Base-by-base conservation (phyloP, 1,140 invertebrate genomes). In the Hyles vespertilio region DNA sequence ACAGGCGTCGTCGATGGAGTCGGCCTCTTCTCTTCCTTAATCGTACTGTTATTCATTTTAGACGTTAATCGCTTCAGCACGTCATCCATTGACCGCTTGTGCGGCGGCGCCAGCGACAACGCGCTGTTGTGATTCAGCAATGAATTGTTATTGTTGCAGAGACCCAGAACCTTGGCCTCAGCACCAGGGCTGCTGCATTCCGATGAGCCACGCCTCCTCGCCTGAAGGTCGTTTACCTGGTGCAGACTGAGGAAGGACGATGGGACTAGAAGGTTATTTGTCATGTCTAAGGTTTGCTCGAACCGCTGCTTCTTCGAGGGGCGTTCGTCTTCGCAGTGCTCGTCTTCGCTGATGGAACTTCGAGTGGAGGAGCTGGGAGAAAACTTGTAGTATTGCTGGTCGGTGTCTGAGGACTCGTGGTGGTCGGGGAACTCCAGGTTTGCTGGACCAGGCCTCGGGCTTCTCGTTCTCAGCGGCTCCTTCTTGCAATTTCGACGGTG, bases 401-500 rank as follows among this genome's bases (percentile, higher is more conserved):
- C 78, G 71, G 77, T 78, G 59, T 82, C 78, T 70, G 88, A 86
- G 8, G 79, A 79, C 63, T 89, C 87, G 56, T 79, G 68, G 54
- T 81, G 72, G 72, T 87, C 82, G 55, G 87, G 77, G 81, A 89
- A 88, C 32, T 86, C 84, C 63, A 74, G 67, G 67, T 72, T 81
- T 32, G 80, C 81, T 36, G 79, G 79, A 51, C 86, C 84, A n/a
- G 32, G 89, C 89, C 74, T 89, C 90, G 54, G 78, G 70, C 71
- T 86, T 84, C 36, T 82, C 75, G 61, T 89, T 89, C 68, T 91
- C 89, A 72, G 91, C 90, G 72, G 92, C 92, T 89, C 95, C 94
- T 91, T 96, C 95, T 90, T 95, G 93, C 90, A 96, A 92, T 92
- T 96, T 96, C 66, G 95, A 95, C 89, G 96, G 96, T 85, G 95